These are phyloP conservation scores for Cenopis cana DNA, from an alignment of 2,888 invertebrate species.

Conservation along the genomic window DNA sequence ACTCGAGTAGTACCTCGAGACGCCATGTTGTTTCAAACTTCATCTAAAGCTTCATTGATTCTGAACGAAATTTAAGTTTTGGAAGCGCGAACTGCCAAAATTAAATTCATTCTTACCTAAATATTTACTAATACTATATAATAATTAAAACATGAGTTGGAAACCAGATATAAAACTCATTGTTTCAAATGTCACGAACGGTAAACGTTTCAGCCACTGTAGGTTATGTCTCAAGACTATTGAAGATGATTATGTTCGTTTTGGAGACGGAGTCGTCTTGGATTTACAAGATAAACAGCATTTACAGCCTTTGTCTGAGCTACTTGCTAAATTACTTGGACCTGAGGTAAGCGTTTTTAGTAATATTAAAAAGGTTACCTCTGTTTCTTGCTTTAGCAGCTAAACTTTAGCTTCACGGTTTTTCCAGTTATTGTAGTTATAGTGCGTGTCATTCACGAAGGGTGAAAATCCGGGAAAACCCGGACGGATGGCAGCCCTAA, in stretches of 20 bases:
- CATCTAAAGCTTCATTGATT: slow-evolving; percentile 23
- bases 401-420: not conserved
- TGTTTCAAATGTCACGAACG: slow-evolving; percentile 67
- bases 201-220: slow-evolving; percentile 70
- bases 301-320: slow-evolving; percentile 56
- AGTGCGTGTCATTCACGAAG: too few species aligned
- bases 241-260: slow-evolving; percentile 62
- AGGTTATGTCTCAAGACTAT: slow-evolving; percentile 74
- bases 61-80: slow-evolving; percentile 71
- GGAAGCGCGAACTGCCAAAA: slow-evolving; percentile 56
- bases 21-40: slow-evolving; percentile 37
- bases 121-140: not conserved
- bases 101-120: slow-evolving; percentile 24
- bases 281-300: slow-evolving; percentile 48
- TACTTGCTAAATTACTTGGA: slow-evolving; percentile 61
- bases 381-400: not conserved
- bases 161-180: slow-evolving; percentile 60
- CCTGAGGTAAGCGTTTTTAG: slow-evolving; percentile 57
- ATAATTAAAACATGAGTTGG: slow-evolving; percentile 17
- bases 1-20: too few species aligned
- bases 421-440: not conserved
- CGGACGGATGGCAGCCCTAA: too few species aligned
- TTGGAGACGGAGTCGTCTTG: slow-evolving; percentile 63
- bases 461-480: too few species aligned
- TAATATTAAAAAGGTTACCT: not conserved